These are phyloP conservation scores for Drosophila elegans DNA, from an alignment of 1,140 invertebrate species.

Conservation along the genomic window DNA sequence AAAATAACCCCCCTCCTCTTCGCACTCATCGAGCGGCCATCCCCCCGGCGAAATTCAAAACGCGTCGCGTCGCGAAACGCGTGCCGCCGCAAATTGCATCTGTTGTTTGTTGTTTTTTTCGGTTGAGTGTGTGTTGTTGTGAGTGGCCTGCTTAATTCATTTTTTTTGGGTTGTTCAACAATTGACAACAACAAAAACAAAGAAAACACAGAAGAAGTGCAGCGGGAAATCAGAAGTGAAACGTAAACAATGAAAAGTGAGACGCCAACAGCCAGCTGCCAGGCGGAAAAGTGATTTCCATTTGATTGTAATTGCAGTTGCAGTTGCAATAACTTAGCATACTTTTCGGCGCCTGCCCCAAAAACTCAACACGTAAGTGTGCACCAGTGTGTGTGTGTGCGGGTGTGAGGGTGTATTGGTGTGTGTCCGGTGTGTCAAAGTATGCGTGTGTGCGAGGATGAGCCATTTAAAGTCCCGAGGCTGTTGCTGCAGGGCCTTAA, in stretches of 20 bases:
- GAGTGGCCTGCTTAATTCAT: slow-evolving; percentile 18
- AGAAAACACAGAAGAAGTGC: slow-evolving; percentile 16
- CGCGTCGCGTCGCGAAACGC: slow-evolving; percentile 20
- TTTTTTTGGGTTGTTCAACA: slow-evolving; percentile 20
- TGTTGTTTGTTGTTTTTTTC: slow-evolving; percentile 26
- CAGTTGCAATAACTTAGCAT: slow-evolving; percentile 34
- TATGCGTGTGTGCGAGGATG: not conserved
- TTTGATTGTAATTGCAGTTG: too few species aligned
- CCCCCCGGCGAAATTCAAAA: slow-evolving; percentile 3
- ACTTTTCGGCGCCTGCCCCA: slow-evolving; percentile 34
- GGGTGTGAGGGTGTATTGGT: not conserved
- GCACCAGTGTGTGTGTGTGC: not conserved
- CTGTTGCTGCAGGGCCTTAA: slow-evolving; percentile 12
- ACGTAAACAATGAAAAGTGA: slow-evolving; percentile 58
- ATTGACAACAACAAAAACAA: slow-evolving; percentile 22
- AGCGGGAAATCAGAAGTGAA: slow-evolving; percentile 37
- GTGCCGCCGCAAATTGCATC: slow-evolving; percentile 28
- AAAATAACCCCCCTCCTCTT: not conserved
- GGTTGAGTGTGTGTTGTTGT: slow-evolving; percentile 12
- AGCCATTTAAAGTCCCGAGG: not conserved
- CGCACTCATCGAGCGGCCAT: too few species aligned
- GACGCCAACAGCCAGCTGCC: slow-evolving; percentile 9
- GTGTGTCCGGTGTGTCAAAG: not conserved
- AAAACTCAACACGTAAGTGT: slow-evolving; percentile 42
- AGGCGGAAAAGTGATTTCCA: slow-evolving; percentile 49